Evolutionary conservation across 2,888 invertebrate genomes (phyloP).

Genomic region (Nebria brevicollis): DNA sequence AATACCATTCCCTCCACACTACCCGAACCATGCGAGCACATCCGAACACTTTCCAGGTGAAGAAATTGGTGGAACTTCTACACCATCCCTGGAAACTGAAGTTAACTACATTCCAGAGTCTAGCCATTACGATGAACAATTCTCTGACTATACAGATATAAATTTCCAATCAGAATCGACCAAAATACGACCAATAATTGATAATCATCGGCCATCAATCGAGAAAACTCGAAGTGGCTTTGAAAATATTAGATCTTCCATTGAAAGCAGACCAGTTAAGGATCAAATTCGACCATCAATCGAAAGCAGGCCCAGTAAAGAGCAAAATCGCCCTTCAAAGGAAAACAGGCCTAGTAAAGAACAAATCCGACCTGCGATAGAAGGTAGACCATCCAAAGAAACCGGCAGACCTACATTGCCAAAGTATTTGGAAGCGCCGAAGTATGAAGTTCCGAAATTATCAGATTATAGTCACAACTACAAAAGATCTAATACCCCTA

Average conservation of each 20-base stretch:
- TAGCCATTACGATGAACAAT: slow-evolving; percentile 21
- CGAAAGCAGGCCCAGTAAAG: not conserved
- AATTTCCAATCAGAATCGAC: slow-evolving; percentile 30
- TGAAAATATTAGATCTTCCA: not conserved
- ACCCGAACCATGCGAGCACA: slow-evolving; percentile 51
- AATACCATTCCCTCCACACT: slow-evolving; percentile 73
- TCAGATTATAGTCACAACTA: slow-evolving; percentile 9
- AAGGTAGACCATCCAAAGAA: not conserved
- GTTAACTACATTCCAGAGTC: slow-evolving; percentile 40
- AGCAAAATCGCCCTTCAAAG: not conserved
- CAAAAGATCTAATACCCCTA: slow-evolving; percentile 33
- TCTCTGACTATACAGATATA: not conserved
- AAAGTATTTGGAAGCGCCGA: slow-evolving; percentile 47
- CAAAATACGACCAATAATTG: slow-evolving; percentile 38
- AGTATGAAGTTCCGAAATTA: slow-evolving; percentile 21
- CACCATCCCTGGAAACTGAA: slow-evolving; percentile 30
- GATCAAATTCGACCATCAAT: not conserved
- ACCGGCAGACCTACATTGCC: slow-evolving; percentile 11
- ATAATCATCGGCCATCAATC: slow-evolving; percentile 28
- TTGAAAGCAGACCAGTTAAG: not conserved
- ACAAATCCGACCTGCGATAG: not conserved
- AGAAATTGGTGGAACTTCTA: slow-evolving; percentile 58
- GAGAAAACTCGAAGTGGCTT: not conserved
- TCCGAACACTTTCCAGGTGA: slow-evolving; percentile 69
- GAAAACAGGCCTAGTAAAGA: not conserved